Evolutionary conservation across 37 sponge, comb jelly and placozoan genomes (phyloP).

Genomic region (Bolinopsis microptera): DNA sequence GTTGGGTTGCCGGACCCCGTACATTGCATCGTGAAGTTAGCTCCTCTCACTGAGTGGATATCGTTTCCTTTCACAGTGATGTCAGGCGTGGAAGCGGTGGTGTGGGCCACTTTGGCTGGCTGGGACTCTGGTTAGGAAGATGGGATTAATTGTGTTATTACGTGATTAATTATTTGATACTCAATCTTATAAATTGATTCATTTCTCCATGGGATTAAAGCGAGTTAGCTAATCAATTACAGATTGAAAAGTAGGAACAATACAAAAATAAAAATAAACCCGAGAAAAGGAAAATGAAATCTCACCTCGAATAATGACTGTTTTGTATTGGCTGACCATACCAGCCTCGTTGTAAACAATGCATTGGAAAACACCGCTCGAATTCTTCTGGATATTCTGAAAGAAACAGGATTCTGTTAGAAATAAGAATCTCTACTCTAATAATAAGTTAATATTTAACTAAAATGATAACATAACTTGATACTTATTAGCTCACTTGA

Average conservation of each 20-base stretch:
- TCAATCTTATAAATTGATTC: too few species aligned
- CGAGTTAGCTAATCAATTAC: too few species aligned
- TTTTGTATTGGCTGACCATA: slow-evolving; percentile 55
- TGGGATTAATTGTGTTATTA: too few species aligned
- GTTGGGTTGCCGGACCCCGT: slow-evolving; percentile 54
- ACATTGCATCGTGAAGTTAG: slow-evolving; percentile 60
- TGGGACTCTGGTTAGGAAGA: neutral
- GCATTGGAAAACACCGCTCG: slow-evolving; percentile 51
- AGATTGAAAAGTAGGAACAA: too few species aligned
- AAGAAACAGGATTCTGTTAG: too few species aligned
- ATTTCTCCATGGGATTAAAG: too few species aligned
- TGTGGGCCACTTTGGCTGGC: slow-evolving; percentile 41
- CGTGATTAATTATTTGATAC: too few species aligned
- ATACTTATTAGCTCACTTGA: too few species aligned
- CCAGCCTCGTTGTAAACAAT: slow-evolving; percentile 62
- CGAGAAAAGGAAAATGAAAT: neutral
- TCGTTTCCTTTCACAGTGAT: slow-evolving; percentile 44
- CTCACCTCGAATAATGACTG: slow-evolving; percentile 62
- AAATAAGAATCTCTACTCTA: too few species aligned
- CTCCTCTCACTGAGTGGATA: slow-evolving; percentile 54
- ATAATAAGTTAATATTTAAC: too few species aligned
- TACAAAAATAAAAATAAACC: neutral
- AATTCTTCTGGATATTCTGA: slow-evolving; percentile 52
- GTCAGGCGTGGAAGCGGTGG: neutral
- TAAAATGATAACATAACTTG: too few species aligned